phyloP scores from a whole-genome alignment of 1,140 invertebrate genomes.

The Holcopasites calliopsidis region DNA sequence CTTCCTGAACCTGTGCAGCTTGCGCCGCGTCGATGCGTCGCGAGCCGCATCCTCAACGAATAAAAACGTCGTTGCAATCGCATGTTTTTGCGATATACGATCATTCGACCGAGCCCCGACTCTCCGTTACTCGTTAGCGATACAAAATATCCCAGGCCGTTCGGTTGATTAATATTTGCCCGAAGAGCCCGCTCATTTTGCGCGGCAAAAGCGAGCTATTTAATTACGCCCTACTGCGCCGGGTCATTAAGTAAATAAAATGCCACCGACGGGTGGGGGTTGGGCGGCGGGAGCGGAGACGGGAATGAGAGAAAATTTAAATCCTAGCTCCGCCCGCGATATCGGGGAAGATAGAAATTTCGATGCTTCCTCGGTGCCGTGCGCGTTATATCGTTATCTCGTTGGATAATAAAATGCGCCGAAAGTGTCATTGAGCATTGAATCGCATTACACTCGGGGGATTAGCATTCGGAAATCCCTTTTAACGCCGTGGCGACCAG shows the following conservation, averaged over 20 bases:
- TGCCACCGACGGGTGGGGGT: too few species aligned
- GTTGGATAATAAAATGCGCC: not conserved
- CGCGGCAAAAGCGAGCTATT: slow-evolving; percentile 36
- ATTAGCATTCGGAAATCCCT: slow-evolving; percentile 11
- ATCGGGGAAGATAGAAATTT: slow-evolving; percentile 20
- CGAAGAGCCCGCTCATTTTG: slow-evolving; percentile 11
- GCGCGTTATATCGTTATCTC: slow-evolving; percentile 1
- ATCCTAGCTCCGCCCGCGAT: not conserved
- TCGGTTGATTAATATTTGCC: slow-evolving; percentile 44
- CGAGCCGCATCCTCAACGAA: too few species aligned
- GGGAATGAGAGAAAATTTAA: slow-evolving; percentile 31
- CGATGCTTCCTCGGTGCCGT: not conserved
- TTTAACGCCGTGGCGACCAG: not conserved
- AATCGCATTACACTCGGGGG: not conserved
- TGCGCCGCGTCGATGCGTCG: too few species aligned
- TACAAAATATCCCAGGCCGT: slow-evolving; percentile 13
- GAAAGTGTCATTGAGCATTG: not conserved
- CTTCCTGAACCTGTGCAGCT: slow-evolving; percentile 38
- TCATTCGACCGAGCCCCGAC: slow-evolving; percentile 17
- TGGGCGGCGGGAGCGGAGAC: too few species aligned
- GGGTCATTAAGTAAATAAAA: slow-evolving; percentile 46
- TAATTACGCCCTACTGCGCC: slow-evolving; percentile 34
- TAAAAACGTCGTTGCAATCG: too few species aligned
- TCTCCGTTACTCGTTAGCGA: slow-evolving; percentile 23
- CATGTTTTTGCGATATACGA: too few species aligned